Evolutionary conservation across 2,888 invertebrate species (phyloP).

Genomic region (Drepanosiphum platanoidis): DNA sequence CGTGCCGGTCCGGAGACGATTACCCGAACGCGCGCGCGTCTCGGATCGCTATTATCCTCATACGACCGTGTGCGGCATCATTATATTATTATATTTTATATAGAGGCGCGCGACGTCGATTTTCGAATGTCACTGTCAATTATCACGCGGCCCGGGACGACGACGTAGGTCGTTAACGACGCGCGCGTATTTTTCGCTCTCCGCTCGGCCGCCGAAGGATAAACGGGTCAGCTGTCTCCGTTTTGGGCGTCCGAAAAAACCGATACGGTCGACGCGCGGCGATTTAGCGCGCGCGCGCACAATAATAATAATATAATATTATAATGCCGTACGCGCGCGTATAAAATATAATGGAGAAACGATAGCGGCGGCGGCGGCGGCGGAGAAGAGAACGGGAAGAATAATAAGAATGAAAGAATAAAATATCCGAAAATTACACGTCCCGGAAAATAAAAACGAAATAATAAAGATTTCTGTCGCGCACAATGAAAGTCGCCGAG

Average conservation of each 20-base stretch:
- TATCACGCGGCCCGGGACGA: background rate
- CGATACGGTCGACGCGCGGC: conserved; percentile 30
- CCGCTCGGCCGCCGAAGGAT: conserved; percentile 16
- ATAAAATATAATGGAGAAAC: conserved; percentile 17
- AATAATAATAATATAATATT: no score
- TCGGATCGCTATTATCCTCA: no score
- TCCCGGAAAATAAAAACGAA: conserved; percentile 13
- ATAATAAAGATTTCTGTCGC: conserved; percentile 49
- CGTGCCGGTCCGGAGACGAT: background rate
- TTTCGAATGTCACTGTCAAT: conserved; percentile 2
- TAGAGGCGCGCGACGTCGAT: no score
- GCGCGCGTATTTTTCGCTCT: conserved; percentile 18
- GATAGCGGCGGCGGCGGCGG: background rate
- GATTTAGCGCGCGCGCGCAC: background rate
- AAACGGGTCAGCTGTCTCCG: conserved; percentile 24
- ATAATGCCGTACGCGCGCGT: background rate
- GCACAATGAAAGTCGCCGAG: conserved; percentile 60
- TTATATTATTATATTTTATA: no score
- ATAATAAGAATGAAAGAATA: background rate
- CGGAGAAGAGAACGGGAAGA: background rate
- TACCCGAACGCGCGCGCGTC: background rate
- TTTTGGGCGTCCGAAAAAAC: conserved; percentile 33
- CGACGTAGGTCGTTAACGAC: conserved; percentile 6
- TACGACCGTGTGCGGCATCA: background rate
- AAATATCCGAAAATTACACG: conserved; percentile 47